phyloP scores from a whole-genome alignment of 1,140 invertebrate species.

The Aphelenchoides fujianensis region DNA sequence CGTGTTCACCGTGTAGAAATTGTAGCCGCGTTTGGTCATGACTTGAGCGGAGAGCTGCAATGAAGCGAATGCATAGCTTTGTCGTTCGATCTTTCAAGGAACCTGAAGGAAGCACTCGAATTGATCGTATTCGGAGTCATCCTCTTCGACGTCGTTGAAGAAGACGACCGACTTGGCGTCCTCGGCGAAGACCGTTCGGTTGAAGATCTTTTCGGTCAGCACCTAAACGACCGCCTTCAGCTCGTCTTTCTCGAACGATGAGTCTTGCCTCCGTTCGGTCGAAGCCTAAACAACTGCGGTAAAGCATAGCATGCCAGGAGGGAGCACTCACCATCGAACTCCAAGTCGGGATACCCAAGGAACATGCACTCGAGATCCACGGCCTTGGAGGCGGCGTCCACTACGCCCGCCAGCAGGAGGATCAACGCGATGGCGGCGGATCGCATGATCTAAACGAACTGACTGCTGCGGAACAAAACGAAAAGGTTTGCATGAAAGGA shows the following conservation, averaged over 20 bases:
- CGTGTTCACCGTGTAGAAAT: conserved; percentile 62
- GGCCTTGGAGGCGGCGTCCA: conserved; percentile 12
- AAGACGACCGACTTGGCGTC: conserved; percentile 62
- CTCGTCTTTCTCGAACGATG: too few species aligned
- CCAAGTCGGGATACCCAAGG: conserved; percentile 61
- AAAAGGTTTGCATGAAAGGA: too few species aligned
- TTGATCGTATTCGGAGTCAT: conserved; percentile 59
- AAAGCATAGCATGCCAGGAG: too few species aligned
- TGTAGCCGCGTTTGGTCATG: conserved; percentile 62
- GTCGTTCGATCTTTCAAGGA: conserved; percentile 19
- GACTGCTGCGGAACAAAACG: not conserved
- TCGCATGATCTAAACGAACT: conserved; percentile 1
- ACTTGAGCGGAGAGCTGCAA: conserved; percentile 61
- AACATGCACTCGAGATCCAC: conserved; percentile 67
- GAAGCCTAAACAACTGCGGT: not conserved
- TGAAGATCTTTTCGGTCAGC: conserved; percentile 61
- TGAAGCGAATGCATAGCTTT: not conserved
- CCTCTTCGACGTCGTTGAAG: conserved; percentile 63
- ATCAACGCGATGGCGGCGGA: not conserved
- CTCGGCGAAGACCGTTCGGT: conserved; percentile 61
- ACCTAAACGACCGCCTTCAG: conserved; percentile 54
- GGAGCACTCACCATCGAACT: conserved; percentile 62
- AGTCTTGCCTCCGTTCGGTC: not conserved
- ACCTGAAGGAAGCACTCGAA: conserved; percentile 62
- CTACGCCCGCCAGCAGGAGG: not conserved